These are phyloP conservation scores for Cremastinae sp. DNA, from an alignment of 2,888 invertebrate species.

Conservation along the genomic window DNA sequence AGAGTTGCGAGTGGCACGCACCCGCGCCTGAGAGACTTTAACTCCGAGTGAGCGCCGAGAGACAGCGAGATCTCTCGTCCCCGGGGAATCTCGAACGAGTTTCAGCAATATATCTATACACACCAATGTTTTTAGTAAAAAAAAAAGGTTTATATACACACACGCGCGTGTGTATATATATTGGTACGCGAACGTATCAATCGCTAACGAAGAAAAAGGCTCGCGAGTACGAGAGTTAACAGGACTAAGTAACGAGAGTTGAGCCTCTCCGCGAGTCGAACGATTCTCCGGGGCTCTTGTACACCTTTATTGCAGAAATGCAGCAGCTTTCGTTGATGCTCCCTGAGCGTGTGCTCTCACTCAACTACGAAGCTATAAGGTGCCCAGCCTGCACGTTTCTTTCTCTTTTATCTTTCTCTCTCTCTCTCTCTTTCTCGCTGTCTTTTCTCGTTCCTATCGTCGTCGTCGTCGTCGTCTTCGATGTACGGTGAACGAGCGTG, in stretches of 20 bases:
- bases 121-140: no score
- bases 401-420: conserved; percentile 11
- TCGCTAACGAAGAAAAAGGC: conserved; percentile 17
- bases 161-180: no score
- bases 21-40: conserved; percentile 33
- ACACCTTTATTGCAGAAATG: conserved; percentile 12
- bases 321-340: conserved; percentile 34
- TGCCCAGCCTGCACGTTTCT: conserved; percentile 44
- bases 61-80: neutral
- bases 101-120: neutral
- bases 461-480: neutral
- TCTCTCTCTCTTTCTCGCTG: conserved; percentile 1
- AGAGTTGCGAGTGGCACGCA: conserved; percentile 52
- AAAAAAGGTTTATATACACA: no score
- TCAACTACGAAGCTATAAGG: conserved; percentile 39
- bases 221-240: neutral
- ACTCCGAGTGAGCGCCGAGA: conserved; percentile 15
- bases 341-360: conserved; percentile 16
- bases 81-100: neutral
- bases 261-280: conserved; percentile 6
- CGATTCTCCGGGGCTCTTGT: neutral
- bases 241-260: neutral
- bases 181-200: neutral
- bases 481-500: neutral
- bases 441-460: conserved; percentile 5